Percentiles rank a stretch among this genome's conserved stretches.
These are phyloP conservation scores for Burhinus oedicnemus DNA, from an alignment of 2,113 vertebrate species.

Conservation along the genomic window DNA sequence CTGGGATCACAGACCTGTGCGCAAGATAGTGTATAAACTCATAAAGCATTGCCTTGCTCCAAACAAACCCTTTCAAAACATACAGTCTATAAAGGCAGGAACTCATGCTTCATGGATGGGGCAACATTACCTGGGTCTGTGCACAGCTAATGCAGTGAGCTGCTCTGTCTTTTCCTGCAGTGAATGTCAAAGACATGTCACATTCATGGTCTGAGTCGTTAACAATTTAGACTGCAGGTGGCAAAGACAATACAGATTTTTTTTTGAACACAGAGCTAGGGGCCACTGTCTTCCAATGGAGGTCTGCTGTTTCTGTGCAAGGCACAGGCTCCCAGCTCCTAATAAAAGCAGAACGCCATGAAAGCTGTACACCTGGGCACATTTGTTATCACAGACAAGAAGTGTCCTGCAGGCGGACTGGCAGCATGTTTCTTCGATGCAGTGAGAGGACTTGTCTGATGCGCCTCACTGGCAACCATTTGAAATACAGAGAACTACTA, in stretches of 20 bases:
- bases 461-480: not conserved
- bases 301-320: not conserved
- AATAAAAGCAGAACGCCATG: no score
- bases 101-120: not conserved
- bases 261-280: not conserved
- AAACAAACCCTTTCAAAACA: not conserved
- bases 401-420: not conserved
- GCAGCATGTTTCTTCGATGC: not conserved
- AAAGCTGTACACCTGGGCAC: not conserved
- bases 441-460: not conserved
- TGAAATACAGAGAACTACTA: not conserved
- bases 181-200: not conserved
- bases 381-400: not conserved
- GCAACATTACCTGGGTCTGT: not conserved
- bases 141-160: not conserved
- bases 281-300: not conserved
- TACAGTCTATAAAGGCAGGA: not conserved
- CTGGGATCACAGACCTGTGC: not conserved
- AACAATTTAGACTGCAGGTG: not conserved
- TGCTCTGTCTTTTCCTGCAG: not conserved
- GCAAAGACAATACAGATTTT: not conserved
- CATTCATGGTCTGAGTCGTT: not conserved
- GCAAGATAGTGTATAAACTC: not conserved
- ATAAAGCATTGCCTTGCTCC: not conserved
- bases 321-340: not conserved